These are phyloP conservation scores for Paratilapia polleni DNA, from an alignment of 2,113 vertebrate species.

Conservation along the genomic window DNA sequence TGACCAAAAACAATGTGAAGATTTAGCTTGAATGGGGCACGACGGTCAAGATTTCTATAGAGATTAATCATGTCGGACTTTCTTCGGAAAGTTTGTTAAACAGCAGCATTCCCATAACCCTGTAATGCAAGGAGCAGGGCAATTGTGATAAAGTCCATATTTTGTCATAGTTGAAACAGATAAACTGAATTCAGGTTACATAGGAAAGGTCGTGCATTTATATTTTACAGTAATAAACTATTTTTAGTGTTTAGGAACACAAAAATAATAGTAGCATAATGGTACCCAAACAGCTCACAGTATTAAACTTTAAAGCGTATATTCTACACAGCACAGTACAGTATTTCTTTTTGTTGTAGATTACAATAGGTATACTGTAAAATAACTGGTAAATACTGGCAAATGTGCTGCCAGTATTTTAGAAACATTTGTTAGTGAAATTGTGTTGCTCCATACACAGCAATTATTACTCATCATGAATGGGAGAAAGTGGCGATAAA, in stretches of 20 bases:
- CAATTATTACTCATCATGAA: too few relatives aligned
- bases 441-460: too few relatives aligned
- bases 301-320: neutral
- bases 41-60: neutral
- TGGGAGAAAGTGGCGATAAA: too few relatives aligned
- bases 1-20: neutral
- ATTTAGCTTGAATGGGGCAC: neutral
- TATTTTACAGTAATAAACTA: neutral
- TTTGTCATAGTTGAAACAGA: neutral
- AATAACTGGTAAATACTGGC: too few relatives aligned
- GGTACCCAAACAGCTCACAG: neutral
- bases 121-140: too few relatives aligned
- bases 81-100: too few relatives aligned
- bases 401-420: neutral
- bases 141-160: neutral
- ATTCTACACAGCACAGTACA: neutral
- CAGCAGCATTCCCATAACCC: too few relatives aligned
- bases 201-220: neutral
- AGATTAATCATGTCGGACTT: too few relatives aligned
- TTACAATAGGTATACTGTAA: too few relatives aligned
- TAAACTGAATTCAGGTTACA: neutral
- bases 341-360: neutral
- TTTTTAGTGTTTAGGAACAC: neutral
- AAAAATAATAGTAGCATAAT: neutral
- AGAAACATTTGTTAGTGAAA: too few relatives aligned